phyloP scores from a whole-genome alignment of 2,888 invertebrate species.

The Sericinus montela region DNA sequence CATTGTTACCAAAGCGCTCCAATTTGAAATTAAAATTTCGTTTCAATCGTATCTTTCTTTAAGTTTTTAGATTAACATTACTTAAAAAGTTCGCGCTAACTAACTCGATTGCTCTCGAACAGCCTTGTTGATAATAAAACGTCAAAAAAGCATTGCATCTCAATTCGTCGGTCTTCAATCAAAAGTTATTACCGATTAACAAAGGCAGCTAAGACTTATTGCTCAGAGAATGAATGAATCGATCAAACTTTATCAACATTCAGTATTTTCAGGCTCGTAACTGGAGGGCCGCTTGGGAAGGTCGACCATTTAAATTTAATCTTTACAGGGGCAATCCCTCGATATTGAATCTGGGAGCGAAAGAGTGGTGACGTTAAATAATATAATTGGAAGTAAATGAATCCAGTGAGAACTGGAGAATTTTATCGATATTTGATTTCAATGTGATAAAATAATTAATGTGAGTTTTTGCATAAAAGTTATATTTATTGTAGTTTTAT shows the following conservation, averaged over 20 bases:
- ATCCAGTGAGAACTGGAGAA: not conserved
- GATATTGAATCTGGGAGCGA: conserved; percentile 1
- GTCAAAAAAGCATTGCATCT: conserved; percentile 9
- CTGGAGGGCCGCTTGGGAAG: not conserved
- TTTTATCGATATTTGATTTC: not conserved
- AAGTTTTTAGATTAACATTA: no score
- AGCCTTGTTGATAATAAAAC: conserved; percentile 10
- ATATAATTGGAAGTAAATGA: not conserved
- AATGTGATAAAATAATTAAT: no score
- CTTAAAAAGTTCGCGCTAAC: no score
- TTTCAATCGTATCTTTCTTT: no score
- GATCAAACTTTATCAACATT: conserved; percentile 12
- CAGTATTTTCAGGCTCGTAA: conserved; percentile 3
- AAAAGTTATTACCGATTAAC: conserved; percentile 7
- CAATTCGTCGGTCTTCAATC: conserved; percentile 15
- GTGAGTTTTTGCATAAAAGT: no score
- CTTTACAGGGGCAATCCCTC: not conserved
- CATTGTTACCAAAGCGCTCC: no score
- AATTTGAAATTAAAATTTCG: no score
- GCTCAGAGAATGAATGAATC: conserved; percentile 7
- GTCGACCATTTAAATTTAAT: conserved; percentile 6
- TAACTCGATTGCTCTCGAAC: no score
- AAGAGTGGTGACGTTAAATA: not conserved
- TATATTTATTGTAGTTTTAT: no score
- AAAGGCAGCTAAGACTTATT: conserved; percentile 10